Evolutionary conservation across 2,113 vertebrate species (phyloP), one percentile per base, ranked within the genome.

Genomic region (Seriola dumerili): DNA sequence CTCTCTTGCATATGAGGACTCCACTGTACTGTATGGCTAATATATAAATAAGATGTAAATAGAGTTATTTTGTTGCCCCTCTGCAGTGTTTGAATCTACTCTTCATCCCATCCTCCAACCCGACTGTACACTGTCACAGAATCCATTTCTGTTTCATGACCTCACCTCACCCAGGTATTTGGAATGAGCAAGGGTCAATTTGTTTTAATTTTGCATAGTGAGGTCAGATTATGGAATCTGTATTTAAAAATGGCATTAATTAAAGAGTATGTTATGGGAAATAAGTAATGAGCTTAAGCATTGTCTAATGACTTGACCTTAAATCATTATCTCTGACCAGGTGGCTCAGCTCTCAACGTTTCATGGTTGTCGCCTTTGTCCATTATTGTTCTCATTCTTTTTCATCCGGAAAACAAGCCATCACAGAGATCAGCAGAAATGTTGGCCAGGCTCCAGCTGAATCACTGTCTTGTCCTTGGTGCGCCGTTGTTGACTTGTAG

Each of bases 11-110:
- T 72, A 86, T 48, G 74, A 78, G 64, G 76, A 81, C 63, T 85
- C 86, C 44, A 70, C 65, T 76, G 72, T 86, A 85, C 73, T 86
- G 69, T 90, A 86, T 80, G 84, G 66, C 29, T 78, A 66, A 84
- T 68, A 84, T 76, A 88, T 80, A 85, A 82, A 90, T 88, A 86
- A 76, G 57, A 70, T 95, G 93, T 95, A 93, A 85, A 94, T 91
- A 93, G 66, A 77, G 38, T 89, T 87, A 58, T 63, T 87, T 79
- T 84, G 68, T 52, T 74, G 64, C 61, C 87, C 84, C 58, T 63
- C 79, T 76, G 83, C 74, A 72, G 42, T 59, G 21, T 83, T 78
- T 72, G 32, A 77, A 65, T 78, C 64, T 16, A 14, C 23, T 61
- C 64, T 78, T 67, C 50, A 54, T 42, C 50, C 21, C 38, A 2